Evolutionary conservation across 2,888 invertebrate species (phyloP).

Genomic region (Platycheirus albimanus): DNA sequence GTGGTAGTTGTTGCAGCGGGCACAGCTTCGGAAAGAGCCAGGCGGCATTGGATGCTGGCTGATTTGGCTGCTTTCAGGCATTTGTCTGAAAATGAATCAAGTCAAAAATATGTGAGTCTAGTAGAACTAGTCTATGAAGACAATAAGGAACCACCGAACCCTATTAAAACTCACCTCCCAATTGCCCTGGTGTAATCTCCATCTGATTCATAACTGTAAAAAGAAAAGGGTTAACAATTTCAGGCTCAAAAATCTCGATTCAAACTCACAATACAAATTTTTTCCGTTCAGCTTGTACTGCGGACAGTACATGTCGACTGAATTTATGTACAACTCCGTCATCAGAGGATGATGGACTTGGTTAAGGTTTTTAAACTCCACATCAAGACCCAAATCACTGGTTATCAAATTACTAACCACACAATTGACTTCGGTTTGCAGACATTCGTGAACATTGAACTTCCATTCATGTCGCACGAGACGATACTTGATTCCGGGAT

Average conservation of each 20-base stretch:
- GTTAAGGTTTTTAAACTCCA: constrained; percentile 88
- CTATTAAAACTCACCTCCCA: constrained; percentile 76
- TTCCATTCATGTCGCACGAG: constrained; percentile 87
- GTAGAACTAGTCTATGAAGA: not conserved
- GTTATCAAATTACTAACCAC: constrained; percentile 84
- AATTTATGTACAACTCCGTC: constrained; percentile 80
- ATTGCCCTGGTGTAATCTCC: constrained; percentile 79
- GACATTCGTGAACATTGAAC: constrained; percentile 85
- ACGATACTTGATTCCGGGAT: constrained; percentile 83
- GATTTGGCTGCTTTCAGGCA: constrained; percentile 80
- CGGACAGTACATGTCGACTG: constrained; percentile 80
- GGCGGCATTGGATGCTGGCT: constrained; percentile 80
- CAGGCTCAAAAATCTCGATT: not conserved
- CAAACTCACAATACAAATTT: constrained; percentile 79
- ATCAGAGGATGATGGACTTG: constrained; percentile 84
- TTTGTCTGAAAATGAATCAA: constrained; percentile 75
- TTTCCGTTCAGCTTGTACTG: constrained; percentile 78
- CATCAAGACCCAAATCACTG: constrained; percentile 85
- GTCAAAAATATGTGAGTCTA: not conserved
- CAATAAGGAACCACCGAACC: not conserved
- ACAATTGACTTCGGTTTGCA: constrained; percentile 84
- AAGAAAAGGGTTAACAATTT: not conserved
- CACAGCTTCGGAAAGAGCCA: constrained; percentile 73
- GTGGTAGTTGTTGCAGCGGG: constrained; percentile 22
- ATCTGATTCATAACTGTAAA: constrained; percentile 80